phyloP scores from a whole-genome alignment of 2,888 invertebrate genomes.

The Fissipunctia ypsillon region DNA sequence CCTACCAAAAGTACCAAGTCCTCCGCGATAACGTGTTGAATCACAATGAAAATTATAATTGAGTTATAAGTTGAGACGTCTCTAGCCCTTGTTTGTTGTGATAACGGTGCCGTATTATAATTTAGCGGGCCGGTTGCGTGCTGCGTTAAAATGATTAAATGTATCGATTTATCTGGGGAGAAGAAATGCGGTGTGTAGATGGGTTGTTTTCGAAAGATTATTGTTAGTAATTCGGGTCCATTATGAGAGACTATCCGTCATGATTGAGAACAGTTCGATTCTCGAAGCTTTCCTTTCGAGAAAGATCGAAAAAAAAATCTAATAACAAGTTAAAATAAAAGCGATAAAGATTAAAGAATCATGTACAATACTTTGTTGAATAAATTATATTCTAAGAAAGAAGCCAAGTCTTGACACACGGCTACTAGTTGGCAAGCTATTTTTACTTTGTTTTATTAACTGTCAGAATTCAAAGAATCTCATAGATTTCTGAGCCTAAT shows the following conservation, averaged over 20 bases:
- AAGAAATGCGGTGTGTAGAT: slow-evolving; percentile 12
- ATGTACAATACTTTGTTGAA: slow-evolving; percentile 36
- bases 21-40: slow-evolving; percentile 70
- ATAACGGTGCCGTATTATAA: slow-evolving; percentile 60
- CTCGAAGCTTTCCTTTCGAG: background rate
- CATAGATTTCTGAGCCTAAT: background rate
- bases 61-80: slow-evolving; percentile 70
- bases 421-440: slow-evolving; percentile 5
- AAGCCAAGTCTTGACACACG: background rate
- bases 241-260: background rate
- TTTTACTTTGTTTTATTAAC: slow-evolving; percentile 33
- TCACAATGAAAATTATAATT: slow-evolving; percentile 76
- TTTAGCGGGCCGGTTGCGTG: slow-evolving; percentile 45
- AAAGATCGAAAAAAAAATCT: slow-evolving; percentile 16
- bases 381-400: slow-evolving; percentile 33
- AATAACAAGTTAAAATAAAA: slow-evolving; percentile 41
- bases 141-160: slow-evolving; percentile 56
- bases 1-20: slow-evolving; percentile 18
- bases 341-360: slow-evolving; percentile 39
- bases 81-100: slow-evolving; percentile 60
- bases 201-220: slow-evolving; percentile 18
- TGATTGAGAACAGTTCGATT: background rate
- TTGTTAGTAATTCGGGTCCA: background rate
- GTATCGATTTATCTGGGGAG: slow-evolving; percentile 45
- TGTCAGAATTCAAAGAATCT: slow-evolving; percentile 13